Evolutionary conservation across 2,113 vertebrate genomes (phyloP), one percentile per base, ranked within the genome.

Genomic region (Oryzias woworae): DNA sequence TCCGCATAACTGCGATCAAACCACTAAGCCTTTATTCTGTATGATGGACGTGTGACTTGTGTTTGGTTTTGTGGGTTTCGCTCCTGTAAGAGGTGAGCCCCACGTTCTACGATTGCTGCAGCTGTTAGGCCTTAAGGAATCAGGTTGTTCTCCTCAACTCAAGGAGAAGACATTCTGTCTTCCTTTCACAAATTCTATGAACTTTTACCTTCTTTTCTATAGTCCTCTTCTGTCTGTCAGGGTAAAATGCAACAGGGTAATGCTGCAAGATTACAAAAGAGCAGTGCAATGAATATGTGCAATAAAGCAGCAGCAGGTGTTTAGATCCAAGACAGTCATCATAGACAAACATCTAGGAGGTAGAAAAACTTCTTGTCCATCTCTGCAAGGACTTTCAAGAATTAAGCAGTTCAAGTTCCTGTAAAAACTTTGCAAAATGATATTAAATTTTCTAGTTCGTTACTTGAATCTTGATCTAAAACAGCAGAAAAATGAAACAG

Each of bases 381-480:
- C 43, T 3, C 56, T 43, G 54, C 53, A 45, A 59, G 58, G 62
- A 87, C 78, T 84, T 87, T 50, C 85, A 87, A 87, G 69, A 44
- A 22, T 56, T 71, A 60, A 57, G 53, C 44, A 56, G 41, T 85
- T 64, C 44, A 83, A 91, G 86, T 60, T 84, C 85, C 84, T 75
- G 66, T 41, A 61, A 36, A 84, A 86, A 84, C 87, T 51, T 75
- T 50, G 58, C 69, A 80, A 85, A 86, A 81, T 87, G 58, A 20
- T 42, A 67, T 24, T 69, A 86, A 75, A 90, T 84, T 87, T 78
- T 89, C 58, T 15, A 53, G 54, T n/a, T 55, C 49, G 75, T 85
- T 82, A 82, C 70, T 84, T 62, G 65, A 75, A 84, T 57, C 57
- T 66, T 66, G 22, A 48, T 49, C 67, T 71, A 73, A 86, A 85